Conservation (phyloP, 2,888 invertebrate genomes). For the Clistopyga incitator region DNA sequence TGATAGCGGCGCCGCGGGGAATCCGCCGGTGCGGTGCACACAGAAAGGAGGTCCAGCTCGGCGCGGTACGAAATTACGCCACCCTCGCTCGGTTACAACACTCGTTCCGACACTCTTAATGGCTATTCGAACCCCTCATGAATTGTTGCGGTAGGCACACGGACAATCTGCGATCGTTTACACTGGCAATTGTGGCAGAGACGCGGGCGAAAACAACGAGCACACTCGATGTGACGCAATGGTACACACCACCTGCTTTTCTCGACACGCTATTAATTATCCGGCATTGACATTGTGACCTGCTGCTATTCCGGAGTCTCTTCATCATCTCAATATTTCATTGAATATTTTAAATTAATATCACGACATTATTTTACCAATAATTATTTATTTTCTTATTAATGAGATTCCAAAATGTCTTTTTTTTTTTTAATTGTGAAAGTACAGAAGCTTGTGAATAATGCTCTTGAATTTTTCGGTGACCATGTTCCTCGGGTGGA, state of each 20-base stretch:
- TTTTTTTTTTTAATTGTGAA: neutral
- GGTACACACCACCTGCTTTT: constrained; percentile 47
- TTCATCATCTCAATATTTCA: too few species aligned
- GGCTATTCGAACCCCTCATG: constrained; percentile 57
- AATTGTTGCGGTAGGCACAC: constrained; percentile 55
- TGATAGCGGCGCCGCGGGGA: constrained; percentile 59
- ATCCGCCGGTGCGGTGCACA: constrained; percentile 20
- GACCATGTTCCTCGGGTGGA: neutral
- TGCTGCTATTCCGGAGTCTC: neutral
- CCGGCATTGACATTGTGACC: neutral
- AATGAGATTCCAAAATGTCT: too few species aligned
- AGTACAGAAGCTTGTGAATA: neutral
- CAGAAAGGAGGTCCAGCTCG: constrained; percentile 31
- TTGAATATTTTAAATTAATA: too few species aligned
- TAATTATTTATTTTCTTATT: too few species aligned
- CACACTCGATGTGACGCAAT: neutral
- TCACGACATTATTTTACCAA: too few species aligned
- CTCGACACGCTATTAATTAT: constrained; percentile 19
- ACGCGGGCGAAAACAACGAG: constrained; percentile 27
- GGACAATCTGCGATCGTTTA: constrained; percentile 52
- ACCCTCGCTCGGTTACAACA: constrained; percentile 58
- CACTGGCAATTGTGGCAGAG: constrained; percentile 32
- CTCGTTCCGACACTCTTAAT: constrained; percentile 58
- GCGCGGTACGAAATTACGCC: constrained; percentile 53
- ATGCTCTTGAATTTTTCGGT: neutral